Base-by-base conservation (phyloP, 2,113 vertebrate genomes). In the Elgaria multicarinata region DNA sequence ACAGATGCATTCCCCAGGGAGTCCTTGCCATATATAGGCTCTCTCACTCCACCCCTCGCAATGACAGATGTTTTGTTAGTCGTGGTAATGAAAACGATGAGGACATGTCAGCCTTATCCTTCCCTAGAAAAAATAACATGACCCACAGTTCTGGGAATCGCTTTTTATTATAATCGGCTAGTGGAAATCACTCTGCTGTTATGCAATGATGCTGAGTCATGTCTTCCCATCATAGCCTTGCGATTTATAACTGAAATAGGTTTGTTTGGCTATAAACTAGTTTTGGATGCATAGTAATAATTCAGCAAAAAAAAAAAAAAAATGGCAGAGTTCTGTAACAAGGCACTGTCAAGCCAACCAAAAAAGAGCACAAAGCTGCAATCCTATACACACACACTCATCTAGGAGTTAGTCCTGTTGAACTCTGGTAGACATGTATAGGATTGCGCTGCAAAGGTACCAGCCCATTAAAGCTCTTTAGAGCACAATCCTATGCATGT, bases 161-260 rank as follows among this genome's bases (percentile, higher is more conserved):
- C 10, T 72, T 81, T 85, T 90, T 75, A 39, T 83, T 36, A 20
- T 75, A 75, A 36, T 72, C 64, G 87, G 82, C 39, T 64, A 58
- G 53, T 9, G 39, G 88, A 71, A 69, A 66, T 76, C 69, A 72
- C 53, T 50, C 44, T 66, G 53, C 2, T 82, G 50, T 91, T 85
- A 7, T 64, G 0, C 0, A 71, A 36, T 91, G 85, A 75, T 90
- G 69, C 33, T 50, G 90, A 33, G 16, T 6, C 53, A 84, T 92
- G 72, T 88, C 67, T 90, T 90, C 90, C 81, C 89, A 90, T 81
- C 72, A 26, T 89, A 89, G 78, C 81, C 5, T 12, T 84, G 44
- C 92, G 93, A 93, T 83, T 94, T 90, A 93, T 80, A 88, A 82
- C 89, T 89, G 20, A 28, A 26, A 64, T 75, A 10, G 31, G 36